Evolutionary conservation across 2,888 invertebrate genomes (phyloP).

Genomic region (Linhomoeus sp.): DNA sequence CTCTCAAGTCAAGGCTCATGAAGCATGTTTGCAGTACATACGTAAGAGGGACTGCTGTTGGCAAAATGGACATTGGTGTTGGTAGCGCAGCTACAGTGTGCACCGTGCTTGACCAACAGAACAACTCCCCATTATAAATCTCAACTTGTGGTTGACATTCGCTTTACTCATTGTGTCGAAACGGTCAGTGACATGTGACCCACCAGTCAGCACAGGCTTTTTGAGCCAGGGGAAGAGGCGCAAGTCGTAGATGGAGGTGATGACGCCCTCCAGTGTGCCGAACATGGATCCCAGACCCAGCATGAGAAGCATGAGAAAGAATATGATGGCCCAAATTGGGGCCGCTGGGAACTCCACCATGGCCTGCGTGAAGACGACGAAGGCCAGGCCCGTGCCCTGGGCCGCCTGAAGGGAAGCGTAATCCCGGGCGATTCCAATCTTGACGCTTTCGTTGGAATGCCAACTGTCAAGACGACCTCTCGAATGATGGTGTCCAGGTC

Average conservation of each 20-base stretch:
- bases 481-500: neutral
- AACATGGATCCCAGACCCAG: conserved; percentile 85
- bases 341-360: conserved; percentile 78
- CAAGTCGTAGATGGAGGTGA: conserved; percentile 81
- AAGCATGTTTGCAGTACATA: too few species aligned
- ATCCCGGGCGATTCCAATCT: too few species aligned
- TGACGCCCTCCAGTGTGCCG: conserved; percentile 83
- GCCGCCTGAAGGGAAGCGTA: conserved; percentile 48
- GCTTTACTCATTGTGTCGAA: too few species aligned
- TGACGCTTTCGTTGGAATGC: too few species aligned
- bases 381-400: conserved; percentile 82
- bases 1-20: too few species aligned
- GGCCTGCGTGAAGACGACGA: conserved; percentile 91
- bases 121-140: too few species aligned
- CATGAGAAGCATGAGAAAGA: conserved; percentile 82
- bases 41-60: too few species aligned
- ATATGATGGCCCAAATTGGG: conserved; percentile 85
- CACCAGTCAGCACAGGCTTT: conserved; percentile 69
- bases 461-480: neutral
- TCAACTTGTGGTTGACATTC: too few species aligned
- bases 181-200: too few species aligned
- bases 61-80: too few species aligned
- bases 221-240: conserved; percentile 69
- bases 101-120: too few species aligned
- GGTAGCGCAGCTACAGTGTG: too few species aligned